Conservation (phyloP, 23 tunicate species). For the Phallusia fumigata region DNA sequence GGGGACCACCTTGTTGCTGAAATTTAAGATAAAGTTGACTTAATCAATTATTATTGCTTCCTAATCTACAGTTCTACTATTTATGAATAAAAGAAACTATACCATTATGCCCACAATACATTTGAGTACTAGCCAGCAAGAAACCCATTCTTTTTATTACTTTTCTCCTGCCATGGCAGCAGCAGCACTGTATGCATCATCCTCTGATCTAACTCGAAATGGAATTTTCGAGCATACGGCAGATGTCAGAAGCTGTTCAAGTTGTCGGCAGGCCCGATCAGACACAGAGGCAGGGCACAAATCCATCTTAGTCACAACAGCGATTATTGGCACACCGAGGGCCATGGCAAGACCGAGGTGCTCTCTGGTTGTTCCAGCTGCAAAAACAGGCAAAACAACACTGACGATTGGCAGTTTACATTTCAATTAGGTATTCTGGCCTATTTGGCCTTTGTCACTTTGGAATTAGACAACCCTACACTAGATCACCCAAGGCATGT, state of each 20-base stretch:
- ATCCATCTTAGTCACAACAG: slow-evolving; percentile 95
- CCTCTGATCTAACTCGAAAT: slow-evolving; percentile 80
- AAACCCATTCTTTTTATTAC: slow-evolving; percentile 25
- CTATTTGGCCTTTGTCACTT: too few species aligned
- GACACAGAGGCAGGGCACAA: slow-evolving; percentile 55
- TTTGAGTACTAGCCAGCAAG: too few species aligned
- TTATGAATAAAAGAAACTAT: too few species aligned
- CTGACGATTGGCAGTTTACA: too few species aligned
- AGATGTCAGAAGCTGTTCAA: slow-evolving; percentile 84
- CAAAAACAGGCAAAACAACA: too few species aligned
- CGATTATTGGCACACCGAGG: slow-evolving; percentile 81
- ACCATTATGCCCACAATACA: too few species aligned
- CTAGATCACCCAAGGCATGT: too few species aligned
- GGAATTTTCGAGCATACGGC: slow-evolving; percentile 86
- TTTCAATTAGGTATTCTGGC: too few species aligned
- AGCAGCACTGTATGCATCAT: slow-evolving; percentile 88
- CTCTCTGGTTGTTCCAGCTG: slow-evolving; percentile 89
- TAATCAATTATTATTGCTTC: too few species aligned
- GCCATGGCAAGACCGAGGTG: slow-evolving; percentile 95
- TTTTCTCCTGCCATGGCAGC: slow-evolving; percentile 65
- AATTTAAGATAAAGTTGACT: not conserved
- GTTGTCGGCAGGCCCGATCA: slow-evolving; percentile 71
- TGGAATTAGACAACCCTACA: too few species aligned
- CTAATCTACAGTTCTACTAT: too few species aligned
- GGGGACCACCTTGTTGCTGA: slow-evolving; percentile 70